These are phyloP conservation scores for Anguilla pacifica DNA, from an alignment of 2,797 vertebrate species.

Conservation along the genomic window DNA sequence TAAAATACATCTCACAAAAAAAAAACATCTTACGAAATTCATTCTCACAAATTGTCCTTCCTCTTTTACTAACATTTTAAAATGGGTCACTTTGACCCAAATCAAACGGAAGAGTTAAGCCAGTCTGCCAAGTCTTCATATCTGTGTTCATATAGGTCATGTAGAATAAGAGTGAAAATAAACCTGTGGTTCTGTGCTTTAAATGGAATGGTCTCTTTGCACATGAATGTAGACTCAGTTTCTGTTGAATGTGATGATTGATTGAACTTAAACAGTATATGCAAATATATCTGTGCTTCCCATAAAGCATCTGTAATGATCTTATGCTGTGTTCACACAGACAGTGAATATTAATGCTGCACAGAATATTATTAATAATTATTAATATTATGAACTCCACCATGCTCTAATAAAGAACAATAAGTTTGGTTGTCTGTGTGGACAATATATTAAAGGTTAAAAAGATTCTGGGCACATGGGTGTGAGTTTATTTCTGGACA, in stretches of 20 bases:
- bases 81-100: no score
- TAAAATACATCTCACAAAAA: no score
- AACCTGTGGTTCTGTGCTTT: neutral
- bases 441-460: no score
- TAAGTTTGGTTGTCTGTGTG: neutral
- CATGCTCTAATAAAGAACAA: neutral
- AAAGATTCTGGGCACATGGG: no score
- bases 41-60: no score
- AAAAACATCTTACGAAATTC: no score
- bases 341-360: neutral
- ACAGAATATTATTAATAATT: neutral
- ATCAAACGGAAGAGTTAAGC: no score
- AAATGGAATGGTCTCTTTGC: no score
- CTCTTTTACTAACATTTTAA: no score
- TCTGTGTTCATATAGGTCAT: neutral
- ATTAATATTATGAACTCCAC: neutral
- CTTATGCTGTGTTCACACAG: no score
- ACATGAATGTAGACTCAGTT: neutral
- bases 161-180: neutral
- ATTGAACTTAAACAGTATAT: neutral
- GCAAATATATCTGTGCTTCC: neutral
- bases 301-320: neutral
- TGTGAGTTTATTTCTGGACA: no score
- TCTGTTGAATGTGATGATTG: neutral
- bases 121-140: neutral